Percentiles rank a stretch among this genome's conserved stretches.
These are phyloP conservation scores for Chaetorhynchus papuensis DNA, from an alignment of 2,113 vertebrate species.

Conservation along the genomic window DNA sequence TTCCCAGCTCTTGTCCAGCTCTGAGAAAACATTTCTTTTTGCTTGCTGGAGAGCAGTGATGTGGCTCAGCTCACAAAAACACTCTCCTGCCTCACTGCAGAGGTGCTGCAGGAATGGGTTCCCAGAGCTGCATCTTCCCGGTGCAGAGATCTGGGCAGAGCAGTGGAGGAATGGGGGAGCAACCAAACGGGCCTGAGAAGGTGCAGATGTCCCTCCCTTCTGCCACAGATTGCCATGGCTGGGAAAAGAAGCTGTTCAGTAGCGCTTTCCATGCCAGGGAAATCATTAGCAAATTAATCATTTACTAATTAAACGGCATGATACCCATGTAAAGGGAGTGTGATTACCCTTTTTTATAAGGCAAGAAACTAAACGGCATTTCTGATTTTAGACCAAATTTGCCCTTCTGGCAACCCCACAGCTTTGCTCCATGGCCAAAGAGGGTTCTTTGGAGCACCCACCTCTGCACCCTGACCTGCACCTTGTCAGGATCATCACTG, in stretches of 20 bases:
- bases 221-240: slow-evolving; percentile 20
- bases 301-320: slow-evolving; percentile 63
- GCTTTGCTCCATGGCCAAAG: not conserved
- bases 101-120: not conserved
- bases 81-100: not conserved
- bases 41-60: not conserved
- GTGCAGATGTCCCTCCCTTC: slow-evolving; percentile 50
- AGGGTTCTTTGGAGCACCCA: not conserved
- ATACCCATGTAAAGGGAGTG: slow-evolving; percentile 42
- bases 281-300: slow-evolving; percentile 66
- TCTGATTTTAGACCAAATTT: not conserved
- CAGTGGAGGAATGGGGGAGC: not conserved
- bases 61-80: not conserved
- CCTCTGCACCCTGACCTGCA: not conserved
- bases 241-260: slow-evolving; percentile 32
- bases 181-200: not conserved
- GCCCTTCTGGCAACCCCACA: not conserved
- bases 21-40: not conserved
- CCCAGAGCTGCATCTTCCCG: not conserved
- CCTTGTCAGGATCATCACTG: not conserved
- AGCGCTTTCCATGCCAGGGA: slow-evolving; percentile 51
- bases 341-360: slow-evolving; percentile 34
- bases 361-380: not conserved
- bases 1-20: not conserved
- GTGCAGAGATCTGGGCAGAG: not conserved